phyloP scores from a whole-genome alignment of 2,888 invertebrate genomes.

The Leucophenga montana region DNA sequence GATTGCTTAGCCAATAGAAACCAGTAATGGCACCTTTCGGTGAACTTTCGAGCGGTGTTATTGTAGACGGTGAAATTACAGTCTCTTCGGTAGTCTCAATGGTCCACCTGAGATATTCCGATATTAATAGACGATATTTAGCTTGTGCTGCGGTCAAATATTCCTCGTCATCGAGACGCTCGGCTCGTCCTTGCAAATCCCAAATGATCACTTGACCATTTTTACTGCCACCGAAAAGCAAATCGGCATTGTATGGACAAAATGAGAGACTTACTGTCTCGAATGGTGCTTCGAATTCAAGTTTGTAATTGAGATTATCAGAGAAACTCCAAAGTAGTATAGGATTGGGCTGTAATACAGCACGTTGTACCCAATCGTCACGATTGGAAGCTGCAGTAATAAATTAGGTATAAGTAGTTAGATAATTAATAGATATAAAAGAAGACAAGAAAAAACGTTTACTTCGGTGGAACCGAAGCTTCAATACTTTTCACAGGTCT shows the following conservation, averaged over 20 bases:
- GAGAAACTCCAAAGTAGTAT: constrained; percentile 84
- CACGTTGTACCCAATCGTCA: constrained; percentile 75
- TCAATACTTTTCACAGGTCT: no score
- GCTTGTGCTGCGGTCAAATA: constrained; percentile 78
- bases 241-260: constrained; percentile 80
- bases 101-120: constrained; percentile 81
- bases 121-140: constrained; percentile 78
- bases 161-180: constrained; percentile 78
- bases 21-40: constrained; percentile 79
- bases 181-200: constrained; percentile 79
- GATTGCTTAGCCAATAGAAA: constrained; percentile 81
- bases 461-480: no score
- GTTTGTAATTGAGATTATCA: constrained; percentile 80
- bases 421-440: no score
- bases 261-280: constrained; percentile 80
- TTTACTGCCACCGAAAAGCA: constrained; percentile 81
- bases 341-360: constrained; percentile 78
- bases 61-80: constrained; percentile 76
- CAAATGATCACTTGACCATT: constrained; percentile 83
- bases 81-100: constrained; percentile 77
- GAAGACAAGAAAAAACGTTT: no score
- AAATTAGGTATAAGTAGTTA: no score
- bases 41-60: constrained; percentile 78
- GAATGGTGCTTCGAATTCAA: constrained; percentile 80
- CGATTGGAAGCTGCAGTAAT: constrained; percentile 59